Evolutionary conservation across 2,888 invertebrate genomes (phyloP).

Genomic region (Drosophila borealis): DNA sequence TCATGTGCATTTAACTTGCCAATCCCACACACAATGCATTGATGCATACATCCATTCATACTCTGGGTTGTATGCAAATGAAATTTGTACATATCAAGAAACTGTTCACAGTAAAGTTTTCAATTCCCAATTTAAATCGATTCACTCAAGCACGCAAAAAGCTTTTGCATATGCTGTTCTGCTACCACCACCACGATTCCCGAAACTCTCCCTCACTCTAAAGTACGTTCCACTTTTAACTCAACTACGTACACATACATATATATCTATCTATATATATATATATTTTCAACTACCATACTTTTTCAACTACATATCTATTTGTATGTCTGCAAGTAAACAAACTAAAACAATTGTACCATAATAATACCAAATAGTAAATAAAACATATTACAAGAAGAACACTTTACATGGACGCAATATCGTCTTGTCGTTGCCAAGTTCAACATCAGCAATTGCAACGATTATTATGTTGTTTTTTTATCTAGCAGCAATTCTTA

Average conservation of each 20-base stretch:
- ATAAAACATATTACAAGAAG: conserved; percentile 6
- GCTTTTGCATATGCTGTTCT: conserved; percentile 58
- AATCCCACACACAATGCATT: neutral
- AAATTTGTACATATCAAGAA: conserved; percentile 9
- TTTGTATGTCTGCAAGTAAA: conserved; percentile 66
- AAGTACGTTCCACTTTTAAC: conserved; percentile 21
- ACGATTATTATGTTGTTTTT: conserved; percentile 36
- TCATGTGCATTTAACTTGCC: conserved; percentile 1
- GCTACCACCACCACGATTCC: conserved; percentile 17
- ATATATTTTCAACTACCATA: conserved; percentile 47
- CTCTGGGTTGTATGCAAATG: conserved; percentile 11
- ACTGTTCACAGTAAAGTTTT: conserved; percentile 22
- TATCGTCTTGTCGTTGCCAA: conserved; percentile 26
- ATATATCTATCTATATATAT: conserved; percentile 9
- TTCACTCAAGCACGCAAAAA: conserved; percentile 59
- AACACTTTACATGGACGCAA: conserved; percentile 15
- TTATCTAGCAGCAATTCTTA: conserved; percentile 47
- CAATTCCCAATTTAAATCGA: conserved; percentile 35
- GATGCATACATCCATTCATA: neutral
- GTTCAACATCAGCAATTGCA: conserved; percentile 31
- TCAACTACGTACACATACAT: conserved; percentile 32
- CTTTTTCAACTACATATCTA: conserved; percentile 62
- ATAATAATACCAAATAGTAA: conserved; percentile 11
- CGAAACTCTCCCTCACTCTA: conserved; percentile 21
- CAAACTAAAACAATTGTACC: conserved; percentile 23